These are phyloP conservation scores for Helicoverpa zea DNA, from an alignment of 1,140 invertebrate genomes.

Conservation along the genomic window DNA sequence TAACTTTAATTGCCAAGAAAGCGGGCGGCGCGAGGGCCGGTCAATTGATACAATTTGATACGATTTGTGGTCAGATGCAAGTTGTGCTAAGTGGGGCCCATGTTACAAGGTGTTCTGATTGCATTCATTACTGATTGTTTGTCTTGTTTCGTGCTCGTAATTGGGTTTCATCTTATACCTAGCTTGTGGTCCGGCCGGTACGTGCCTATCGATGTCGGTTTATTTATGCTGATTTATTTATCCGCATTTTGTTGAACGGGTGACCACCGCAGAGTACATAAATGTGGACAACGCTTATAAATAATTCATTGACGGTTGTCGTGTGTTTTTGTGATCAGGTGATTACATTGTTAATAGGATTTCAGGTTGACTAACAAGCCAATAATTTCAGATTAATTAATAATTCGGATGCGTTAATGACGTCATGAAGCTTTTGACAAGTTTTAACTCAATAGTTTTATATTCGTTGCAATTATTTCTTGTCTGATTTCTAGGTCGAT, in stretches of 20 bases:
- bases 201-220: slow-evolving; percentile 22
- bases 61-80: slow-evolving; percentile 64
- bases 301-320: not conserved
- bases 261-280: not conserved
- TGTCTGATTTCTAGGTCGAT: no score
- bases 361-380: slow-evolving; percentile 9
- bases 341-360: slow-evolving; percentile 34
- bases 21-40: slow-evolving; percentile 59
- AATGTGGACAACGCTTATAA: slow-evolving; percentile 24
- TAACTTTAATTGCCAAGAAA: slow-evolving; percentile 76
- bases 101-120: slow-evolving; percentile 58
- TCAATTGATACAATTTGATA: slow-evolving; percentile 75
- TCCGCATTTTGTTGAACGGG: not conserved
- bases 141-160: slow-evolving; percentile 24
- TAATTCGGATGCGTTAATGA: not conserved
- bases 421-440: no score
- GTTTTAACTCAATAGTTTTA: no score
- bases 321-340: slow-evolving; percentile 29
- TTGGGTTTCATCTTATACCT: slow-evolving; percentile 24
- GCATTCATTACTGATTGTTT: slow-evolving; percentile 52
- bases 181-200: not conserved
- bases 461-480: no score
- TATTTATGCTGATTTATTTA: slow-evolving; percentile 13
- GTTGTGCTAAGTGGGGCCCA: slow-evolving; percentile 51
- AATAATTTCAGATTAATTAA: slow-evolving; percentile 20